Evolutionary conservation across 2,888 invertebrate genomes (phyloP), one percentile per base, ranked within the genome.

Genomic region (Lumbricus terrestris): DNA sequence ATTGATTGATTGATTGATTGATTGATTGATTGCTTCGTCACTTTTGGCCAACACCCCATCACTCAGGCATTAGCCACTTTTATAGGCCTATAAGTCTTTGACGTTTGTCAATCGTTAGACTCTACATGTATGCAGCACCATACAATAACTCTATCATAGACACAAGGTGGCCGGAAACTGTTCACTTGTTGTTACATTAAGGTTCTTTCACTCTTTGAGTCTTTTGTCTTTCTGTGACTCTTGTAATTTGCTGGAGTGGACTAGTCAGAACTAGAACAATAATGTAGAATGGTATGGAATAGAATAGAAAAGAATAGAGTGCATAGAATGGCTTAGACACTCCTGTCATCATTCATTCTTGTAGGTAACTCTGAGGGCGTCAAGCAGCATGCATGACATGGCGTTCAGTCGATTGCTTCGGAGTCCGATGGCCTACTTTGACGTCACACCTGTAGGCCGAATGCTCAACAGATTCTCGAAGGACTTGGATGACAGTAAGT

Each of bases 311-410:
- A 69, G 69, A 69, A 5, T 69, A n/a, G 29, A 42, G 6, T 8
- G 23, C n/a, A n/a, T 69, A 11, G 35, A 35, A 1, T 38, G 23
- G 15, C 33, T 34, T 40, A 33, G 35, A 47, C 15, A 37, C 33
- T 89, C 15, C 18, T 47, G 16, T n/a, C 34, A 23, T 47, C 33
- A 47, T 16, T 42, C 34, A 23, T 47, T 47, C 40, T 88, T 89
- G 2, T 83, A 95, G 95, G 93, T 93, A 4, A 94, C 96, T 0
- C 94, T 96, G 90, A 95, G 94, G 91, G 96, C 96, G 4, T 96
- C 96, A 2, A 96, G 95, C 85, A 94, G 93, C 16, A 94, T 96
- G 88, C 96, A 96, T 93, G 95, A 95, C 90, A 93, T 93, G 42
- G 94, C 96, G 91, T 95, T 96, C 88, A 92, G 94, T 11, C 95